Base-by-base conservation (phyloP, 1,140 invertebrate genomes). In the Drosophila oshimai region DNA sequence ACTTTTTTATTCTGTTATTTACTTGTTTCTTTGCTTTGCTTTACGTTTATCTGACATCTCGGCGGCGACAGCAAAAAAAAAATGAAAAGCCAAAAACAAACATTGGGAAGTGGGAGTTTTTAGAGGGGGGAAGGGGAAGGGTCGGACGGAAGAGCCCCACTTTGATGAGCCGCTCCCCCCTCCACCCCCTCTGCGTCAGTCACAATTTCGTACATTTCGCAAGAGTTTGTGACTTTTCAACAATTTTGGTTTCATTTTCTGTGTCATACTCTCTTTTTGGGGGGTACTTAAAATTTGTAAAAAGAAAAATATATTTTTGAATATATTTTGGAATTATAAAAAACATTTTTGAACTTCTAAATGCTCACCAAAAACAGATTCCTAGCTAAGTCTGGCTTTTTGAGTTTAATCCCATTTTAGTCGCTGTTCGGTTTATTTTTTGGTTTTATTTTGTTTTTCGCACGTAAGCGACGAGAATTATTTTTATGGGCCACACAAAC, bases 401-500 rank as follows among this genome's bases (percentile, higher is more conserved):
- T 9, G 7, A 15, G 49, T n/a, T 15, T 15, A 3, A 6, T 50
- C 15, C 13, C 9, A 33, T 12, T 33, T 51, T 31, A 55, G 45
- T 9, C 29, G 18, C 53, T 33, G 33, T 20, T 41, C 17, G 20
- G 22, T 31, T 29, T 7, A 50, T 4, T n/a, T 26, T 7, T 6
- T 13, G 12, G 4, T 53, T 28, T 26, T 13, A 44, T 24, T 36
- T 42, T 6, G 31, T 37, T 76, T 55, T 76, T 81, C 46, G 78
- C 78, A 83, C 69, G 78, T 83, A 75, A 75, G 47, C 57, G 58
- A 46, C 29, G 67, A 80, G 71, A 80, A 73, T 60, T 55, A 50
- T 64, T 83, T 83, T 83, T 74, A 83, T 77, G 58, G 53, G 78
- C 69, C 68, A 75, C 65, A 80, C 71, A 71, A 71, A 75, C 65